Conservation (phyloP, 2,797 vertebrate species). For the Poeciliopsis presidionis region DNA sequence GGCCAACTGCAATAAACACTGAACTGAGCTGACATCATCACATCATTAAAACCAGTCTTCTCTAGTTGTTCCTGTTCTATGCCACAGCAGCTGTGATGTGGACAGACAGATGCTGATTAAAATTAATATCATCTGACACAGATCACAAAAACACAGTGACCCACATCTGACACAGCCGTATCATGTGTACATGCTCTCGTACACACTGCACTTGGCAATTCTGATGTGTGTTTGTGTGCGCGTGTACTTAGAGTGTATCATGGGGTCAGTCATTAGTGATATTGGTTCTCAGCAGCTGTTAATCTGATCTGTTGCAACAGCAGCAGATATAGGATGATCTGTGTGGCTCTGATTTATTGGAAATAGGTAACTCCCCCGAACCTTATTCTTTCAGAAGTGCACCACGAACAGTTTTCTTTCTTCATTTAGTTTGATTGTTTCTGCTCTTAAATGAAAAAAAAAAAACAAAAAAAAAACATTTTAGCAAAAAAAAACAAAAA, state of each 20-base stretch:
- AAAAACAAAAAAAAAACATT: not conserved
- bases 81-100: slow-evolving; percentile 58
- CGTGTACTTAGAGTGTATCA: slow-evolving; percentile 40
- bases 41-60: not conserved
- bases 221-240: slow-evolving; percentile 26
- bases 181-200: slow-evolving; percentile 26
- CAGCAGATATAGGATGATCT: slow-evolving; percentile 51
- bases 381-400: not conserved
- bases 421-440: not conserved
- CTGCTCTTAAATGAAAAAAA: not conserved
- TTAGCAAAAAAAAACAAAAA: too few relatives aligned
- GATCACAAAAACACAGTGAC: slow-evolving; percentile 57
- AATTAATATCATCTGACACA: slow-evolving; percentile 62
- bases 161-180: slow-evolving; percentile 54
- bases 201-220: slow-evolving; percentile 29
- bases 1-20: not conserved
- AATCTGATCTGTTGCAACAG: slow-evolving; percentile 52
- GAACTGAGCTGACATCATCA: not conserved
- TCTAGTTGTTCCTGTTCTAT: slow-evolving; percentile 38
- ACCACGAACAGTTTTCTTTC: not conserved
- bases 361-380: slow-evolving; percentile 14
- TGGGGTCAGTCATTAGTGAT: slow-evolving; percentile 74
- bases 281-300: slow-evolving; percentile 75
- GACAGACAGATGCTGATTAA: slow-evolving; percentile 72
- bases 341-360: slow-evolving; percentile 19